Evolutionary conservation across 2,888 invertebrate species (phyloP), one percentile per base, ranked within the genome.

Genomic region (Amphiduros pacificus): DNA sequence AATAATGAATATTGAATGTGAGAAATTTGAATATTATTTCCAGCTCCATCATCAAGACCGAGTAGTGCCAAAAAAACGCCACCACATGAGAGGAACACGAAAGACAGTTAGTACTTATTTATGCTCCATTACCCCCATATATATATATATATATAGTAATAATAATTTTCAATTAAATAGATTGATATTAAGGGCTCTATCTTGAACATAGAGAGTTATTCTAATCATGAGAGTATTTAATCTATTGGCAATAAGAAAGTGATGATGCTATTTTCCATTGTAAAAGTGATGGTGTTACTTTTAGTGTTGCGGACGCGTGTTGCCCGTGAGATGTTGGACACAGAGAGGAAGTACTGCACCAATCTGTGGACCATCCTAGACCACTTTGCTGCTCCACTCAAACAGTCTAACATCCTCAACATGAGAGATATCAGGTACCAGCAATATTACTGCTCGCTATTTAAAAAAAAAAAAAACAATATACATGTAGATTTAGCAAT

Each of bases 291-390:
- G 11, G 9, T 49, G 9, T 11, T 14, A 6, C 9, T 29, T 27
- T n/a, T 26, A 58, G 58, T 50, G 50, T 28, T 31, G 36, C 61
- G 80, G 48, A 67, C 71, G 56, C 69, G 72, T 32, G 73, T 80
- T n/a, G 76, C 75, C 11, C 61, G 75, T 59, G 84, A 84, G 63
- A 73, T 84, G 26, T 67, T 83, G 2, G 83, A 83, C 51, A 81
- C 83, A 0, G 84, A 85, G 64, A 73, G 79, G 55, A 80, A 79
- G 50, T 85, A 84, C 71, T 84, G 84, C 69, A 72, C 77, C 20
- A 79, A 79, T n/a, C 74, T 84, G 49, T 82, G 83, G 81, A 79
- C 78, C 1, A 71, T 84, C 36, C 73, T 84, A 49, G 82, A 84
- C 60, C 77, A 75, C 20, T 83, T 81, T 67, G 78, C 81, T 24